Percentiles rank a stretch among this genome's conserved stretches.
phyloP scores from a whole-genome alignment of 92 coral and sea anemone species.

The Epizoanthus rinbou region DNA sequence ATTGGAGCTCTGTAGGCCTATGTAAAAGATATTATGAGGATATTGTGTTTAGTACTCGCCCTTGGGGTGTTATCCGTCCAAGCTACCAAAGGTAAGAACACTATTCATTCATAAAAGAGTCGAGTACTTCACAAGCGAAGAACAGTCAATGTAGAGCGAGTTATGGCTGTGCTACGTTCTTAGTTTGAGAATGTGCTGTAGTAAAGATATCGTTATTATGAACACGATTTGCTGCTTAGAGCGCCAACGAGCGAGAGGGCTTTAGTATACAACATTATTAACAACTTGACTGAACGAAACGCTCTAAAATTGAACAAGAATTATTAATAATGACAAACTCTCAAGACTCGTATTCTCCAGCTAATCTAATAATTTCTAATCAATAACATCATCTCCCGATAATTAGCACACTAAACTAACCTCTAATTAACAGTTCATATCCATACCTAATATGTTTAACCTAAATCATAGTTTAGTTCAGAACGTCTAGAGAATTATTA shows the following conservation, averaged over 20 bases:
- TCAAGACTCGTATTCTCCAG: background rate
- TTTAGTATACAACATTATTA: background rate
- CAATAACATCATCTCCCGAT: background rate
- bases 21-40: constrained; percentile 26
- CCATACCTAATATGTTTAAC: background rate
- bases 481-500: background rate
- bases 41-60: constrained; percentile 2
- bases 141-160: background rate
- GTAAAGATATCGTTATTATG: background rate
- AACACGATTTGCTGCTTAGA: background rate
- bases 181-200: background rate
- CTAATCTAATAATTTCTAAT: constrained; percentile 17
- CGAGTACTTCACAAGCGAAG: constrained; percentile 1
- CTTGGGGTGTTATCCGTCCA: constrained; percentile 25
- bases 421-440: background rate
- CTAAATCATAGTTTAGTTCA: background rate
- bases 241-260: background rate
- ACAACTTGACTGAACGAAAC: background rate
- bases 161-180: background rate
- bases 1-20: constrained; percentile 35
- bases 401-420: background rate
- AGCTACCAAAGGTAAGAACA: constrained; percentile 12
- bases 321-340: constrained; percentile 14
- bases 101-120: background rate
- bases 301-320: constrained; percentile 6